Evolutionary conservation across 1,140 invertebrate species (phyloP).

Genomic region (Aleiodes sp.): DNA sequence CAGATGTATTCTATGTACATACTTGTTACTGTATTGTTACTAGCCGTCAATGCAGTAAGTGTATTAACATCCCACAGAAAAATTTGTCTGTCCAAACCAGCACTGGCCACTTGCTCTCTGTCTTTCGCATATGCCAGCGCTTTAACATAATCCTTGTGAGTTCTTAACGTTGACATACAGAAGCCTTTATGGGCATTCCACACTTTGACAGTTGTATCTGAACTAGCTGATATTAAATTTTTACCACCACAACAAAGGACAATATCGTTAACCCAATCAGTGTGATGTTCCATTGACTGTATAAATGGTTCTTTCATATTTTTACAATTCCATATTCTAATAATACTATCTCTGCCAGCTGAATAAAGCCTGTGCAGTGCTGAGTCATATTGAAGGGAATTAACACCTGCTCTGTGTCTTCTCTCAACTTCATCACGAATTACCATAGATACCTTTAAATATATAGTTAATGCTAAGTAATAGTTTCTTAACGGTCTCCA

Average conservation of each 20-base stretch:
- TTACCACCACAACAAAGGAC: constrained; percentile 96
- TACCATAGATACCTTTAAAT: constrained; percentile 93
- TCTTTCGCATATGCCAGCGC: constrained; percentile 98
- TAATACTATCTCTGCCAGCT: constrained; percentile 97
- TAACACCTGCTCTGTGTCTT: constrained; percentile 94
- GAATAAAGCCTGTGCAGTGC: constrained; percentile 90
- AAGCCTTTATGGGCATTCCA: constrained; percentile 99
- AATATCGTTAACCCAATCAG: constrained; percentile 99
- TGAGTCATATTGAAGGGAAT: constrained; percentile 94
- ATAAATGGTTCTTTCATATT: constrained; percentile 84
- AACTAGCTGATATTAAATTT: constrained; percentile 98
- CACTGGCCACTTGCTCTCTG: constrained; percentile 96
- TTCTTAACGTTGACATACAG: constrained; percentile 96
- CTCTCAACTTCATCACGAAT: constrained; percentile 96
- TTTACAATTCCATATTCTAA: constrained; percentile 93
- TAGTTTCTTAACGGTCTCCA: background rate
- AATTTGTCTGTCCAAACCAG: constrained; percentile 95
- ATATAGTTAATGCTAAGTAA: constrained; percentile 40
- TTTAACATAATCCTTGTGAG: constrained; percentile 99
- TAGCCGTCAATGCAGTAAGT: constrained; percentile 94
- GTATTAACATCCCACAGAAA: constrained; percentile 99
- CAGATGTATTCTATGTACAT: constrained; percentile 48
- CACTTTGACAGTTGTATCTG: constrained; percentile 99
- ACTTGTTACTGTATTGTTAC: constrained; percentile 99
- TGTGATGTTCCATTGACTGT: constrained; percentile 97